phyloP scores from a whole-genome alignment of 2,888 invertebrate genomes.

The Bombylius discolor region DNA sequence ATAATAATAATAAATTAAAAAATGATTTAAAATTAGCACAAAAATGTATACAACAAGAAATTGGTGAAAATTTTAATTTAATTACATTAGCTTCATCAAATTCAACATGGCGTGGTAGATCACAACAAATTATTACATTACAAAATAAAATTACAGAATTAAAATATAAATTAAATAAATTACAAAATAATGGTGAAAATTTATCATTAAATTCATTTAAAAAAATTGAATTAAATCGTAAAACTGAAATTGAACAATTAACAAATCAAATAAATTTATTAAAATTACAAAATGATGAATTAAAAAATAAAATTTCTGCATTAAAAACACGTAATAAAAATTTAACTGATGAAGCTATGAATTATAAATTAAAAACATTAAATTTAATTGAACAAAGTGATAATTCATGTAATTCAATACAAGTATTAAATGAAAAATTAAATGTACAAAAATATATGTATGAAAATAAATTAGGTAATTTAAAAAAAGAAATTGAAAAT shows the following conservation, averaged over 20 bases:
- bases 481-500: conserved; percentile 20
- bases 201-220: background rate
- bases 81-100: conserved; percentile 44
- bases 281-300: conserved; percentile 44
- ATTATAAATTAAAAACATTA: conserved; percentile 45
- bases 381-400: conserved; percentile 49
- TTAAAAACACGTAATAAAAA: conserved; percentile 54
- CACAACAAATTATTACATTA: conserved; percentile 57
- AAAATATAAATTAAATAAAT: conserved; percentile 42
- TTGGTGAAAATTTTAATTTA: conserved; percentile 57
- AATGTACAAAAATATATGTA: conserved; percentile 25
- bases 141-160: conserved; percentile 56
- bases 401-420: conserved; percentile 49
- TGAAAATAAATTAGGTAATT: conserved; percentile 25
- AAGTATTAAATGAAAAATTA: conserved; percentile 41
- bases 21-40: conserved; percentile 59
- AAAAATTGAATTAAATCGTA: conserved; percentile 39
- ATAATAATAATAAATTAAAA: conserved; percentile 52
- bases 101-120: conserved; percentile 61
- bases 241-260: conserved; percentile 44
- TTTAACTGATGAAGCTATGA: conserved; percentile 49
- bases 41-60: conserved; percentile 60
- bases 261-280: conserved; percentile 45
- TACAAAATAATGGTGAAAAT: background rate
- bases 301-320: conserved; percentile 52